Evolutionary conservation across 2,888 invertebrate genomes (phyloP).

Genomic region (Brenthis daphne): DNA sequence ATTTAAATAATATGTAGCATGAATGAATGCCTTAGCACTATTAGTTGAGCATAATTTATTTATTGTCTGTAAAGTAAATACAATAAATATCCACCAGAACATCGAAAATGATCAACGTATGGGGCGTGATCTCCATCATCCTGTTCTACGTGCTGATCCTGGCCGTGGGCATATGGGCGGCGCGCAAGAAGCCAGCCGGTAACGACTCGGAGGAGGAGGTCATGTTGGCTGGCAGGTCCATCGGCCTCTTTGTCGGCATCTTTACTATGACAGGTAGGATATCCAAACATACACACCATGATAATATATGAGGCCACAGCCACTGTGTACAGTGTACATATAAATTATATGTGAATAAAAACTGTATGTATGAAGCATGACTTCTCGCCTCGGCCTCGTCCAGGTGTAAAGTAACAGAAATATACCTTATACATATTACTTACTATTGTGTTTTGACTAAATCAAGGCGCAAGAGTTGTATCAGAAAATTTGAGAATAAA

Average conservation of each 20-base stretch:
- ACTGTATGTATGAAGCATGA: no score
- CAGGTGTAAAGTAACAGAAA: no score
- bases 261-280: slow-evolving; percentile 98
- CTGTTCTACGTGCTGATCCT: slow-evolving; percentile 98
- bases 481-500: no score
- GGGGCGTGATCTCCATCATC: slow-evolving; percentile 96
- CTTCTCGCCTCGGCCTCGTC: no score
- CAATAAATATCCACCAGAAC: slow-evolving; percentile 9
- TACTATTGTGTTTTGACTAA: no score
- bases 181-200: slow-evolving; percentile 93
- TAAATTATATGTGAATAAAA: no score
- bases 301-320: no score
- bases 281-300: neutral
- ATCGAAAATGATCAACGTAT: slow-evolving; percentile 92
- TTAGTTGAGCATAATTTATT: neutral
- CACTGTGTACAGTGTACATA: no score
- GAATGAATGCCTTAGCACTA: no score
- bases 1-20: no score
- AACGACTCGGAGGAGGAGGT: slow-evolving; percentile 98
- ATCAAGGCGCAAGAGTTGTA: no score
- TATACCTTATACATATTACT: no score
- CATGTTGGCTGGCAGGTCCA: slow-evolving; percentile 98
- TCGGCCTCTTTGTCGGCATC: slow-evolving; percentile 97
- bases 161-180: slow-evolving; percentile 98
- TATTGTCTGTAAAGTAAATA: neutral